These are phyloP conservation scores for Micropoecilia bifurca DNA, from an alignment of 2,797 vertebrate genomes.

Conservation along the genomic window DNA sequence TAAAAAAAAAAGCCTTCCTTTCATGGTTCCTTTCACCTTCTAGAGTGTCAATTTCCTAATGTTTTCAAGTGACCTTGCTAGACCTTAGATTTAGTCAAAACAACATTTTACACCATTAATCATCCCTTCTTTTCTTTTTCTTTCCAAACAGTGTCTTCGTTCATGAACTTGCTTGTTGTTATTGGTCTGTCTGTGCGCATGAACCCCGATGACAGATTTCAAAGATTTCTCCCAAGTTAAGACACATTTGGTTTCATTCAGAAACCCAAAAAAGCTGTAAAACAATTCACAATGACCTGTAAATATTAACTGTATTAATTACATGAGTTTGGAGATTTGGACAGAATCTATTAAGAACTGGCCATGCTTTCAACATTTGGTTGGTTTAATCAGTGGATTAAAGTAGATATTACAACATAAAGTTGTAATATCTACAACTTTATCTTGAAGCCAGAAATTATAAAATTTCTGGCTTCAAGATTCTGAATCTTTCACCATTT, in stretches of 20 bases:
- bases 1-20: background rate
- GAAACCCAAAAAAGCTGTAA: background rate
- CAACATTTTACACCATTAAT: background rate
- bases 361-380: background rate
- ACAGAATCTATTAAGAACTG: background rate
- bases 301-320: background rate
- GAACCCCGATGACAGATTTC: background rate
- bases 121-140: background rate
- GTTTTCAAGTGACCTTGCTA: background rate
- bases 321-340: background rate
- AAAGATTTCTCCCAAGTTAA: background rate
- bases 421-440: no score
- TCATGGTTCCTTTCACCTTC: background rate
- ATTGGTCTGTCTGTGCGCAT: background rate
- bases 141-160: no score
- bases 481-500: background rate
- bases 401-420: background rate
- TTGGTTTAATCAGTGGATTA: background rate
- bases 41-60: background rate
- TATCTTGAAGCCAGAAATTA: no score
- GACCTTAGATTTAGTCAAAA: background rate
- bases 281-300: background rate
- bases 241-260: background rate
- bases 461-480: background rate
- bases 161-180: background rate